phyloP scores from a whole-genome alignment of 2,797 vertebrate genomes.

The Poecilia velifera region DNA sequence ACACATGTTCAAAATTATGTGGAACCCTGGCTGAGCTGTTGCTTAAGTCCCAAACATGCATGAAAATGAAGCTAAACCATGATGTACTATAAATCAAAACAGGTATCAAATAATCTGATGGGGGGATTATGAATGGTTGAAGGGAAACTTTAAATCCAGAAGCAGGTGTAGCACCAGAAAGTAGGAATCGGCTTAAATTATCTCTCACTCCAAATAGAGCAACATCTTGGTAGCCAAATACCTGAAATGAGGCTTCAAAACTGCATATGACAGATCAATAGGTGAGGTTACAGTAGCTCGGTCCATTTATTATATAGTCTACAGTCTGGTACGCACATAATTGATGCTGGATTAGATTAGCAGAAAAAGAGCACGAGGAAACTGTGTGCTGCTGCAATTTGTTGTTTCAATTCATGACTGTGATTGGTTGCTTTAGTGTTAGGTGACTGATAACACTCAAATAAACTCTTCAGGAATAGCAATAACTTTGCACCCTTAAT shows the following conservation, averaged over 20 bases:
- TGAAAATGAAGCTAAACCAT: neutral
- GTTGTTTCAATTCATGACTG: neutral
- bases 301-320: neutral
- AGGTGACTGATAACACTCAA: constrained; percentile 1
- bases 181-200: neutral
- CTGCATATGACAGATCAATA: neutral
- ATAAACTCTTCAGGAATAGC: neutral
- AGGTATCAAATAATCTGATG: neutral
- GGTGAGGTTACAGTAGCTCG: neutral
- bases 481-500: neutral
- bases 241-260: neutral
- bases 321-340: neutral
- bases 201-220: neutral
- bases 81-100: neutral
- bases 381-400: neutral
- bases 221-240: neutral
- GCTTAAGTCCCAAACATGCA: neutral
- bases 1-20: neutral
- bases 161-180: neutral
- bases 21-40: neutral
- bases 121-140: neutral
- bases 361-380: neutral
- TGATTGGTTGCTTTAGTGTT: neutral
- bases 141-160: neutral
- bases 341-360: constrained; percentile 1